Evolutionary conservation across 2,113 vertebrate genomes (phyloP).

Genomic region (Motacilla alba): DNA sequence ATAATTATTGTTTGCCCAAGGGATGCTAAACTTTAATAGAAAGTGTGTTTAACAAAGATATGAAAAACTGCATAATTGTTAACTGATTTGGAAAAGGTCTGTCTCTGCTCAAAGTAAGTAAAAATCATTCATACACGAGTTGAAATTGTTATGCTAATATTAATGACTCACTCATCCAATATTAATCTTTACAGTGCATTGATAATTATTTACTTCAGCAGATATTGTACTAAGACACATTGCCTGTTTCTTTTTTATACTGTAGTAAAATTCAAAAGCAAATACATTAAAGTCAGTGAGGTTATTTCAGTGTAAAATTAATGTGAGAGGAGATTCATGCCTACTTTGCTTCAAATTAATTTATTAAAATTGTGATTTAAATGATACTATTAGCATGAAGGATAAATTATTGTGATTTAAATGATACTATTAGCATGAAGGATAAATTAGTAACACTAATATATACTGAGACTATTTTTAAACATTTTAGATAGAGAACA

Average conservation of each 20-base stretch:
- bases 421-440: background rate
- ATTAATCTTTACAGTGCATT: background rate
- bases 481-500: background rate
- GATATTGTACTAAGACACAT: background rate
- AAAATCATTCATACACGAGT: background rate
- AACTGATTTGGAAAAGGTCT: conserved; percentile 49
- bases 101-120: conserved; percentile 14
- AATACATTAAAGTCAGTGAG: background rate
- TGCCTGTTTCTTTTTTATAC: background rate
- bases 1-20: conserved; percentile 61
- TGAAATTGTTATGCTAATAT: background rate
- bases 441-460: conserved; percentile 23
- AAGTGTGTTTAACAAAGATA: conserved; percentile 55
- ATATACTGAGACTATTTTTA: background rate
- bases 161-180: background rate
- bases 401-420: conserved; percentile 25
- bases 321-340: background rate
- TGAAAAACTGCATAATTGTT: conserved; percentile 33
- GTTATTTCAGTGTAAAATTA: conserved; percentile 22
- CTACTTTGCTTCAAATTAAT: conserved; percentile 26
- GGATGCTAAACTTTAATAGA: conserved; percentile 55
- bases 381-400: background rate
- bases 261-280: background rate
- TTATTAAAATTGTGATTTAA: conserved; percentile 32
- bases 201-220: conserved; percentile 13